Evolutionary conservation across 2,113 vertebrate genomes (phyloP).

Genomic region (Symphodus melops): DNA sequence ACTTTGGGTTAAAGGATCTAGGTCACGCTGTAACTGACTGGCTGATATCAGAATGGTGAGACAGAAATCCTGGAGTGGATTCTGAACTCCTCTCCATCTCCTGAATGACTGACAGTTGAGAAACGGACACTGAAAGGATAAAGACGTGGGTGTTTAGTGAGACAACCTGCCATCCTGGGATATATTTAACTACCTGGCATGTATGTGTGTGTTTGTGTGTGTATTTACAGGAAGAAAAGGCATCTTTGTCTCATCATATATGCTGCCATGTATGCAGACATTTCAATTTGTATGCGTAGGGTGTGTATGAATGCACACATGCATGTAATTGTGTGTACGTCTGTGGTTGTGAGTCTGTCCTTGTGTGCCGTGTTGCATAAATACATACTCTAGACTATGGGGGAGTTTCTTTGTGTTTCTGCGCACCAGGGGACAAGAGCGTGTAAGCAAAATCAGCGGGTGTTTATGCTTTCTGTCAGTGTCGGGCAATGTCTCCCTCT

Average conservation of each 20-base stretch:
- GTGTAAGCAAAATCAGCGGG: constrained; percentile 70
- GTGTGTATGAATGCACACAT: constrained; percentile 23
- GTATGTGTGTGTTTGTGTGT: constrained; percentile 15
- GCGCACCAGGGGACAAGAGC: constrained; percentile 20
- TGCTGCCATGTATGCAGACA: constrained; percentile 1
- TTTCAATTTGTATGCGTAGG: constrained; percentile 12
- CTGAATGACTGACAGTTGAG: constrained; percentile 52
- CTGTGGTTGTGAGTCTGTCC: constrained; percentile 17
- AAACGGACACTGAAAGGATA: constrained; percentile 25
- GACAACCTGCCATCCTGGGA: constrained; percentile 74
- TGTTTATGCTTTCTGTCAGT: constrained; percentile 78
- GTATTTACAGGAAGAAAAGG: constrained; percentile 1
- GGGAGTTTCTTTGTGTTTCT: constrained; percentile 51
- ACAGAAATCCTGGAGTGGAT: constrained; percentile 82
- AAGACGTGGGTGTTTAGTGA: constrained; percentile 36
- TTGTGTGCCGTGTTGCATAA: constrained; percentile 37
- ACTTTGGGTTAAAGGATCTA: constrained; percentile 87
- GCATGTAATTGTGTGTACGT: constrained; percentile 42
- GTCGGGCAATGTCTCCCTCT: constrained; percentile 49
- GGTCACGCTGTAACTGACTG: constrained; percentile 84
- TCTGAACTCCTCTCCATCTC: constrained; percentile 32
- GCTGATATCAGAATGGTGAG: constrained; percentile 73
- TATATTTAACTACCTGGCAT: constrained; percentile 67
- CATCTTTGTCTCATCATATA: constrained; percentile 17
- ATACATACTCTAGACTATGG: constrained; percentile 26